These are phyloP conservation scores for Bactericera cockerelli DNA, from an alignment of 1,140 invertebrate genomes.

Conservation along the genomic window DNA sequence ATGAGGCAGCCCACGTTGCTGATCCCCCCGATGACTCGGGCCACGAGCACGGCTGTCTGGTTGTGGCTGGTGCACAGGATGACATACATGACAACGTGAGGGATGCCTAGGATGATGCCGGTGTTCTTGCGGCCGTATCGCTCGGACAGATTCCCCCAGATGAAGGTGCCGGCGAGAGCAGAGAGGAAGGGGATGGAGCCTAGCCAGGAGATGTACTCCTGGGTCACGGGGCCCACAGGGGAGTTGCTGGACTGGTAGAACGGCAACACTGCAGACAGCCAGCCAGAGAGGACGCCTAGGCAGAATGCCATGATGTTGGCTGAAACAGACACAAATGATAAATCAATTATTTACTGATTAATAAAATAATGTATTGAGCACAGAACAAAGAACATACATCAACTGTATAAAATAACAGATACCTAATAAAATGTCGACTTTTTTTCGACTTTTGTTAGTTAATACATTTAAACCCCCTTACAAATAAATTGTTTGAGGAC, in stretches of 20 bases:
- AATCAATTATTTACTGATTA: too few relatives aligned
- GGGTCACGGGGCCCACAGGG: background rate
- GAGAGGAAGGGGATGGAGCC: constrained; percentile 2
- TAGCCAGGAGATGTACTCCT: background rate
- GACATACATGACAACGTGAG: background rate
- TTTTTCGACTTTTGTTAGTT: too few relatives aligned
- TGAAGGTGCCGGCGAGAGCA: background rate
- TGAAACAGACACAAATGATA: background rate
- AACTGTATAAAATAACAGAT: too few relatives aligned
- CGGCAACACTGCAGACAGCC: background rate
- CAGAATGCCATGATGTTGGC: constrained; percentile 6
- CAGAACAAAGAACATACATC: too few relatives aligned
- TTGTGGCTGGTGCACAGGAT: background rate
- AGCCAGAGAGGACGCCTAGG: background rate
- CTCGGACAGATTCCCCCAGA: constrained; percentile 5
- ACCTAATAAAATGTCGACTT: too few relatives aligned
- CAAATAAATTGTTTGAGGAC: too few relatives aligned
- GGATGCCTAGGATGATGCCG: background rate
- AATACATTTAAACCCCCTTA: too few relatives aligned
- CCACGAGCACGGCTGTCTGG: background rate
- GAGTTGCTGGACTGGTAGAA: background rate
- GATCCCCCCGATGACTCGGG: background rate
- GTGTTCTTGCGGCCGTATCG: constrained; percentile 1
- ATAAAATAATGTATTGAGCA: too few relatives aligned
- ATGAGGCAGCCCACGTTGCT: constrained; percentile 8